phyloP scores from a whole-genome alignment of 2,113 vertebrate genomes.

The Fukomys damarensis region DNA sequence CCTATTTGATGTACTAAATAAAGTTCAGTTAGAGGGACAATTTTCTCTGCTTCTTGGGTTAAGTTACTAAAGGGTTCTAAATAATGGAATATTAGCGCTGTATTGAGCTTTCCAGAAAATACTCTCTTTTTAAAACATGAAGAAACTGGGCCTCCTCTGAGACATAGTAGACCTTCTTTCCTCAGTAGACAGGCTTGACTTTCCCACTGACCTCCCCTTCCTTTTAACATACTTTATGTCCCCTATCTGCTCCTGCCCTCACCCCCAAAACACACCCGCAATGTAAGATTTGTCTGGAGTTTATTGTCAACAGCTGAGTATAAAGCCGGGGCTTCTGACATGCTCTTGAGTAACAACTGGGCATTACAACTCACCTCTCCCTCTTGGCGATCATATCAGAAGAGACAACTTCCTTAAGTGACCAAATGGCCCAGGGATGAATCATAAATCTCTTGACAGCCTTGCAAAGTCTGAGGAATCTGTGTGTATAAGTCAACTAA shows the following conservation, averaged over 20 bases:
- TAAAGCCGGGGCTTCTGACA: background rate
- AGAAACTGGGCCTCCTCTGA: background rate
- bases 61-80: background rate
- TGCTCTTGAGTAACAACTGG: background rate
- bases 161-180: background rate
- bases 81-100: background rate
- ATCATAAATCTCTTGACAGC: conserved; percentile 55
- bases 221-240: background rate
- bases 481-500: conserved; percentile 51
- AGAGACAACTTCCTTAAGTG: background rate
- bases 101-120: background rate
- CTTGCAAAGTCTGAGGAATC: conserved; percentile 42
- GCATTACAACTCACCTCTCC: background rate
- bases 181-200: background rate
- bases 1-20: conserved; percentile 31
- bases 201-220: background rate
- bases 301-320: background rate
- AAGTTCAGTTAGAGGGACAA: background rate
- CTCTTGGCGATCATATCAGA: background rate
- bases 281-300: background rate
- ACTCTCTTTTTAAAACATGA: background rate
- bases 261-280: background rate
- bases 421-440: background rate
- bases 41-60: conserved; percentile 5
- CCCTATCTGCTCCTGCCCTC: background rate